These are phyloP conservation scores for Sebastes nivosus DNA, from an alignment of 2,797 vertebrate genomes.

Conservation along the genomic window DNA sequence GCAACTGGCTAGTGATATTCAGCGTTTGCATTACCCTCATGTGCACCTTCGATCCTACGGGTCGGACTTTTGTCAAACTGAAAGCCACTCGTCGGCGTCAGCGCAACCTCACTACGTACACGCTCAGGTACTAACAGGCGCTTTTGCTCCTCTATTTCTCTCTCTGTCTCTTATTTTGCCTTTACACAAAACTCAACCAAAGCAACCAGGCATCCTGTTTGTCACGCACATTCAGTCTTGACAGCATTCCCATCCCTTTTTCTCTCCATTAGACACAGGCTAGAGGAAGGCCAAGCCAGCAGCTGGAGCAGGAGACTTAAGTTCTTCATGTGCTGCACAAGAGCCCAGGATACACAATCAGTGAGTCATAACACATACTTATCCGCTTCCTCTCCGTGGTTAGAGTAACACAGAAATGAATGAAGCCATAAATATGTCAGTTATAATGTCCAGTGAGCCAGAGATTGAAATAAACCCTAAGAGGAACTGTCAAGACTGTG, in stretches of 20 bases:
- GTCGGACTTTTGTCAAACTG: conserved; percentile 97
- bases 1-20: conserved; percentile 99
- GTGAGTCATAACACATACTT: conserved; percentile 81
- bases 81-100: conserved; percentile 95
- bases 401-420: conserved; percentile 13
- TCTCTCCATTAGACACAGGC: conserved; percentile 86
- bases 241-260: background rate
- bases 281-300: conserved; percentile 98
- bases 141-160: background rate
- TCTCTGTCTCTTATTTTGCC: background rate
- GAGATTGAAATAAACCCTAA: conserved; percentile 22
- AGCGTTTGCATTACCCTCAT: conserved; percentile 97
- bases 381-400: background rate
- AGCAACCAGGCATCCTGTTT: background rate
- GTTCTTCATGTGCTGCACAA: conserved; percentile 97
- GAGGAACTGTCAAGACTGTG: conserved; percentile 4
- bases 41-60: conserved; percentile 97
- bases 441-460: background rate
- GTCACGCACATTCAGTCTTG: background rate
- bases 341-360: conserved; percentile 97
- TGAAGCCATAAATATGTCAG: conserved; percentile 15
- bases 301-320: conserved; percentile 97
- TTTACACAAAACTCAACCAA: background rate
- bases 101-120: conserved; percentile 96
- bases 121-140: conserved; percentile 84